Base-by-base conservation (phyloP, 30 jellyfish, hydroid and myxozoan genomes). In the Pelagia noctiluca region DNA sequence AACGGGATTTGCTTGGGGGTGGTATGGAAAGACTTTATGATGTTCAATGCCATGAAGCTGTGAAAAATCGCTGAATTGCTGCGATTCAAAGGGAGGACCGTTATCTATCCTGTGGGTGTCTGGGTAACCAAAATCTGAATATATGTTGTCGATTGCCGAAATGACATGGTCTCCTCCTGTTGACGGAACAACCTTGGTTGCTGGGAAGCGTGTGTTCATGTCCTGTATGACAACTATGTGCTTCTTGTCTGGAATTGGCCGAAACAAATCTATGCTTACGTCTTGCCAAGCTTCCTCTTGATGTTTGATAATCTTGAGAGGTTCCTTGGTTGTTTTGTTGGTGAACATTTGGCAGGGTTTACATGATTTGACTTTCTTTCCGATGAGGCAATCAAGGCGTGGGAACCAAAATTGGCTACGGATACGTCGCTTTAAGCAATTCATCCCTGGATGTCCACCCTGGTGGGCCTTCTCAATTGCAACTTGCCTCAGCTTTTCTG, bases 1-100 rank as follows among this genome's bases (percentile, higher is more conserved):
- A 2, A 87, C 93, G 48, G 34, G 71, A 53, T 82, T 82, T 8
- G 89, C 86, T 49, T 68, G 86, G 11, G 88, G 88, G 63, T 82
- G 93, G 68, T 67, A 82, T 33, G 88, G 93, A 37, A 50, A 74
- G 28, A 71, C 38, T 1, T 69, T 66, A 53, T 70, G 30, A 48
- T 38, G 30, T 63, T 70, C 32, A 49, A 83, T 83, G 49, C 80
- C 88, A 35, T 87, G 25, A 30, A 50, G 48, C 11, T 83, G 50
- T 1, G 89, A 57, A 46, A 84, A 62, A 12, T 52, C 52, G 2
- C 72, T 34, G 37, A 84, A 53, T 0, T 19, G 65, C 19, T 26
- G 31, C 21, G 80, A 47, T 62, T 84, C 74, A 53, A 73, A 84
- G 18, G 85, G 95, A 18, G 95, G 89, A 5, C 95, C 89, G 61